phyloP scores from a whole-genome alignment of 2,888 invertebrate species.

The Portevinia maculata region DNA sequence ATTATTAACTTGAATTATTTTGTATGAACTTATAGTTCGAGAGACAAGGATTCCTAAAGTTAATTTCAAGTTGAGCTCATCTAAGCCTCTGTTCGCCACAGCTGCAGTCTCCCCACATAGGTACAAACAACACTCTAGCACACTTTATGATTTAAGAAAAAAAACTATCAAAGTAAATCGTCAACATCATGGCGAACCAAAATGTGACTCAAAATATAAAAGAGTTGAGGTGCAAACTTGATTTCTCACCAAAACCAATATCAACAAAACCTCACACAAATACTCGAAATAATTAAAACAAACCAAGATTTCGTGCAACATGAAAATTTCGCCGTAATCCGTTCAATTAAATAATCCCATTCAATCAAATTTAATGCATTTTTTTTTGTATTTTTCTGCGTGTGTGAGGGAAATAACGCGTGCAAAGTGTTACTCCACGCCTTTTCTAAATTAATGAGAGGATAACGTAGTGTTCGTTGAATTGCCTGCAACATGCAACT shows the following conservation, averaged over 20 bases:
- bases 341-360: conserved; percentile 67
- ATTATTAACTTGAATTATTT: too few relatives aligned
- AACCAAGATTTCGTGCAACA: conserved; percentile 40
- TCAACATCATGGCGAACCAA: conserved; percentile 20
- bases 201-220: neutral
- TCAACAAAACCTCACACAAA: conserved; percentile 3
- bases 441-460: conserved; percentile 50
- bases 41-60: too few relatives aligned
- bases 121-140: too few relatives aligned
- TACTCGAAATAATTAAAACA: conserved; percentile 38
- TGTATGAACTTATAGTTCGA: too few relatives aligned
- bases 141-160: too few relatives aligned
- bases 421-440: conserved; percentile 67
- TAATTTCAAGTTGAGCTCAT: too few relatives aligned
- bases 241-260: conserved; percentile 1
- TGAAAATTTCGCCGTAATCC: conserved; percentile 43
- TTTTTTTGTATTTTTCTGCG: conserved; percentile 41
- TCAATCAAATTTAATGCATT: conserved; percentile 55
- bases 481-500: conserved; percentile 65
- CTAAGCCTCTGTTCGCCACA: too few relatives aligned
- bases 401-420: conserved; percentile 54
- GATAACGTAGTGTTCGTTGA: conserved; percentile 21
- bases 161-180: conserved; percentile 2
- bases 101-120: too few relatives aligned
- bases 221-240: conserved; percentile 41